Evolutionary conservation across 1,140 invertebrate genomes (phyloP).

Genomic region (Liolophura sinensis): DNA sequence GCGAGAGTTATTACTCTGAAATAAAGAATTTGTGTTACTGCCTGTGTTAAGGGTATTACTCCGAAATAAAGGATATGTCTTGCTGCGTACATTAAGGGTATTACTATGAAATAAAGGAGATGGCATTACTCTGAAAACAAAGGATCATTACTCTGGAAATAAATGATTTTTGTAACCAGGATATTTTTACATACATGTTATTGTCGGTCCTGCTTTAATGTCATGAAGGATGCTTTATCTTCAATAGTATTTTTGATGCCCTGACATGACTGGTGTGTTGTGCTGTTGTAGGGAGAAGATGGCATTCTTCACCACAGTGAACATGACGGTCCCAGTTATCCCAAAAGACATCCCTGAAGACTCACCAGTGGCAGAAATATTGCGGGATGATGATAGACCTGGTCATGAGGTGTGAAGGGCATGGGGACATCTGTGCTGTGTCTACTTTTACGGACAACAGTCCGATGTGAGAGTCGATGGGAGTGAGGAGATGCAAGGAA

Average conservation of each 20-base stretch:
- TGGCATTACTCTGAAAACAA: not conserved
- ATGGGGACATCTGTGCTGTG: too few relatives aligned
- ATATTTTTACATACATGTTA: not conserved
- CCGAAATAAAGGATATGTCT: not conserved
- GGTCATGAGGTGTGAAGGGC: too few relatives aligned
- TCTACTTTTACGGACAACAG: too few relatives aligned
- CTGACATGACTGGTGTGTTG: conserved; percentile 3
- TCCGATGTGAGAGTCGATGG: too few relatives aligned
- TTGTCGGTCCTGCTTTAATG: conserved; percentile 3
- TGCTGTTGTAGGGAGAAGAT: conserved; percentile 82
- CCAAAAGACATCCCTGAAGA: conserved; percentile 63
- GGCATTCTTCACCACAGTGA: conserved; percentile 86
- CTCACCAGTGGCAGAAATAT: too few relatives aligned
- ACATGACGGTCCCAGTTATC: conserved; percentile 75
- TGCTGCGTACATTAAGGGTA: too few relatives aligned
- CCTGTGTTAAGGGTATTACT: too few relatives aligned
- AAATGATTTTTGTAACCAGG: not conserved
- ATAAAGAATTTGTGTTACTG: too few relatives aligned
- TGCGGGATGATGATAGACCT: too few relatives aligned
- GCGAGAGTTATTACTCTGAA: too few relatives aligned
- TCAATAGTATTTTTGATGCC: not conserved
- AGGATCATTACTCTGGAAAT: not conserved
- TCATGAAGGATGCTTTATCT: not conserved
- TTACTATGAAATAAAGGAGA: not conserved
- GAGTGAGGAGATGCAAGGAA: too few relatives aligned